Evolutionary conservation across 2,888 invertebrate species (phyloP).

Genomic region (Drosophila pseudotalamancana): DNA sequence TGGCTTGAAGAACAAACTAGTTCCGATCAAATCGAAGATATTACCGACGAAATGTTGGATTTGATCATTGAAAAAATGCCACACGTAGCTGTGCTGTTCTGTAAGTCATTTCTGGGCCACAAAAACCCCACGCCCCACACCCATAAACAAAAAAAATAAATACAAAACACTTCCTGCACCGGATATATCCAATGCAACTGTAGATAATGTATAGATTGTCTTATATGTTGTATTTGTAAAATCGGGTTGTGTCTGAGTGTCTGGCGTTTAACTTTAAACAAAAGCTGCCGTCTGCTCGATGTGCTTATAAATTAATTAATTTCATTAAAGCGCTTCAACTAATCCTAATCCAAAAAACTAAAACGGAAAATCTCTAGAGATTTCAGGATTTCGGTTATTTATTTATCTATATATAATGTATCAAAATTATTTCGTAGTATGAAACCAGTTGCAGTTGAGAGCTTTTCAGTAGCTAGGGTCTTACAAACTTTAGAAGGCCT

Average conservation of each 20-base stretch:
- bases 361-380: conserved; percentile 2
- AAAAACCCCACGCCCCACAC: conserved; percentile 1
- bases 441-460: conserved; percentile 57
- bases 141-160: neutral
- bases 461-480: conserved; percentile 33
- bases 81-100: conserved; percentile 95
- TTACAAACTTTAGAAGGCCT: conserved; percentile 15
- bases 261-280: conserved; percentile 42
- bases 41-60: conserved; percentile 97
- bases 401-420: neutral
- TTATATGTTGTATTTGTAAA: conserved; percentile 55
- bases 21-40: conserved; percentile 96
- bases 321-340: conserved; percentile 59
- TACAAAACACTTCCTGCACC: too few species aligned
- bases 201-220: conserved; percentile 66
- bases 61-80: conserved; percentile 94
- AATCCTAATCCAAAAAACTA: conserved; percentile 58
- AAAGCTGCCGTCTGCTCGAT: conserved; percentile 52
- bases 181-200: conserved; percentile 44
- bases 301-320: conserved; percentile 54
- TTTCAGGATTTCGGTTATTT: conserved; percentile 10
- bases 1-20: conserved; percentile 94
- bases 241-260: conserved; percentile 65
- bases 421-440: conserved; percentile 26
- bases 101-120: conserved; percentile 86